A percentile compares a stretch with the other conserved stretches of the same genome.
Conservation (phyloP, 1,140 invertebrate genomes). For the Linepithema humile region DNA sequence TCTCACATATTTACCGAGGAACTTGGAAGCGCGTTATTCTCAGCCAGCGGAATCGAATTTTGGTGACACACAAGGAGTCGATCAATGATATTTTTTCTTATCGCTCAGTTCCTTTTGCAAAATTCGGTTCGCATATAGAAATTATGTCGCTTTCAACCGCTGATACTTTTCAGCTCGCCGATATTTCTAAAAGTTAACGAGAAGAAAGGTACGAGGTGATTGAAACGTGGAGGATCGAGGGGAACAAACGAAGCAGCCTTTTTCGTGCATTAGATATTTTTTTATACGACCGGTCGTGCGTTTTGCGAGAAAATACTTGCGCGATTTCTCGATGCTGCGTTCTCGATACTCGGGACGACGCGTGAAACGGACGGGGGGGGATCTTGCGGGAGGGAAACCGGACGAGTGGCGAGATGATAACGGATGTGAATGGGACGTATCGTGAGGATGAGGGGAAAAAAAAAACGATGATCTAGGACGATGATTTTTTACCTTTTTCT, state of each 20-base stretch:
- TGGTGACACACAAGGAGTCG: neutral
- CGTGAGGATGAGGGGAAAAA: neutral
- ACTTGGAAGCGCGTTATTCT: neutral
- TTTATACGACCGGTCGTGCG: conserved; percentile 44
- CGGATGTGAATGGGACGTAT: neutral
- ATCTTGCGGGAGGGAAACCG: too few species aligned
- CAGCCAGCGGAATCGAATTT: conserved; percentile 4
- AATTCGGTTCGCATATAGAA: conserved; percentile 2
- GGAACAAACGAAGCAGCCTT: conserved; percentile 36
- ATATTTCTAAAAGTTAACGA: conserved; percentile 11
- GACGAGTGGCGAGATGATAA: too few species aligned
- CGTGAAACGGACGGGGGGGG: neutral
- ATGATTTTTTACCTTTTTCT: conserved; percentile 63
- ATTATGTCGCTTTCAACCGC: neutral
- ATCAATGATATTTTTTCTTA: neutral
- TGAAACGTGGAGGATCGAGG: neutral
- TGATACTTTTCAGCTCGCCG: conserved; percentile 23
- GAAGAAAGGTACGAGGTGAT: neutral
- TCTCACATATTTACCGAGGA: neutral
- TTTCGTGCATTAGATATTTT: conserved; percentile 47
- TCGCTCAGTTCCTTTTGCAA: neutral
- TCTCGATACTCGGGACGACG: neutral
- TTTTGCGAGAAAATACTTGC: neutral
- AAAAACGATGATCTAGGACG: conserved; percentile 32
- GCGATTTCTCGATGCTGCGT: conserved; percentile 24